phyloP scores from a whole-genome alignment of 2,888 invertebrate genomes.

The Xanthorhoe spadicearia region DNA sequence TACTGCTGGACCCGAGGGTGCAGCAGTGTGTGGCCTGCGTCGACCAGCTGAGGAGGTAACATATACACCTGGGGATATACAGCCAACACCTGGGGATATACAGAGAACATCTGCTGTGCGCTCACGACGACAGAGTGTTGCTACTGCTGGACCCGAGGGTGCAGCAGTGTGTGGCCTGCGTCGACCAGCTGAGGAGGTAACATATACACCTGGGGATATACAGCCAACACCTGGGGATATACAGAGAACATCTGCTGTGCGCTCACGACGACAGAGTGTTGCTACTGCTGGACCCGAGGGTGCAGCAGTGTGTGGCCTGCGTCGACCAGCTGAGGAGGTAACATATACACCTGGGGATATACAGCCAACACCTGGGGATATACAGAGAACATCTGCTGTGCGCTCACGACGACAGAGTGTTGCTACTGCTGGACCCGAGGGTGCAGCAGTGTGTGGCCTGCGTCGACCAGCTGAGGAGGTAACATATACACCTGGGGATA shows the following conservation, averaged over 20 bases:
- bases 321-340: constrained; percentile 81
- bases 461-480: constrained; percentile 81
- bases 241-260: constrained; percentile 89
- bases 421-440: constrained; percentile 91
- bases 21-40: constrained; percentile 88
- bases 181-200: constrained; percentile 79
- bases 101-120: constrained; percentile 89
- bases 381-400: constrained; percentile 90
- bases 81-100: constrained; percentile 69
- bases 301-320: constrained; percentile 87
- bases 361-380: constrained; percentile 47
- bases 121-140: constrained; percentile 88
- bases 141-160: constrained; percentile 91
- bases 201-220: no score
- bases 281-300: constrained; percentile 90
- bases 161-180: constrained; percentile 87
- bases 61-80: no score
- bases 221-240: constrained; percentile 61
- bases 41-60: constrained; percentile 73
- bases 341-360: no score
- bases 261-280: constrained; percentile 89
- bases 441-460: constrained; percentile 87
- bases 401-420: constrained; percentile 88
- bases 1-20: constrained; percentile 90
- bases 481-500: neutral